phyloP scores from a whole-genome alignment of 2,888 invertebrate species.

The Ichneumon xanthorius region DNA sequence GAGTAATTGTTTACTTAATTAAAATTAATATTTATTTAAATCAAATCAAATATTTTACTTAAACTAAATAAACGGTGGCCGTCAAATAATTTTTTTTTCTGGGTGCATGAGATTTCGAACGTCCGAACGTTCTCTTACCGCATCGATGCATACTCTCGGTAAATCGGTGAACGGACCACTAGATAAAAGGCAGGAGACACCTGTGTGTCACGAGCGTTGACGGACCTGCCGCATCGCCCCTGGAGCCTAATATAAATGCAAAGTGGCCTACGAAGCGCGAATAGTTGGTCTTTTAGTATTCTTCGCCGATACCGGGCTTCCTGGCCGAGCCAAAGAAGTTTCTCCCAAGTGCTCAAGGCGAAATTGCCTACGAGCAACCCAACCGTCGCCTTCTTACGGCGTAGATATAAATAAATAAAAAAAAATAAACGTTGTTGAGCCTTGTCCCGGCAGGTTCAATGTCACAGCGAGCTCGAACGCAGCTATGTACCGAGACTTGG shows the following conservation, averaged over 20 bases:
- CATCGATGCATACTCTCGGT: neutral
- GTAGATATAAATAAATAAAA: neutral
- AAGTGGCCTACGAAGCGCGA: slow-evolving; percentile 69
- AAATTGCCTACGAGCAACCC: slow-evolving; percentile 32
- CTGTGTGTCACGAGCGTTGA: slow-evolving; percentile 49
- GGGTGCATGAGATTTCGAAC: neutral
- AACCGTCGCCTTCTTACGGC: slow-evolving; percentile 2
- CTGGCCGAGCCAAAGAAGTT: slow-evolving; percentile 49
- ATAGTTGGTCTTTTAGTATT: slow-evolving; percentile 46
- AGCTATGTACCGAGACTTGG: neutral
- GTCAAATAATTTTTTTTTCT: no score
- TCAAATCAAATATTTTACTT: no score
- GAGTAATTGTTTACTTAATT: no score
- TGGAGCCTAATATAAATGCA: slow-evolving; percentile 75
- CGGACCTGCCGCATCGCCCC: slow-evolving; percentile 28
- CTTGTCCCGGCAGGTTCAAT: slow-evolving; percentile 21
- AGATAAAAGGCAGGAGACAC: slow-evolving; percentile 1
- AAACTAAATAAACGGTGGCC: no score
- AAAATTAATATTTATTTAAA: no score
- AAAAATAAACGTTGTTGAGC: slow-evolving; percentile 13
- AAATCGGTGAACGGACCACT: neutral
- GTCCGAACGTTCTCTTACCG: neutral
- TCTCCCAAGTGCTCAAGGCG: slow-evolving; percentile 41
- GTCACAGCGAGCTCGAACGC: slow-evolving; percentile 9
- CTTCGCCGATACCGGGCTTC: slow-evolving; percentile 51